Conservation (phyloP, 2,888 invertebrate genomes). For the Punctoribates punctum region DNA sequence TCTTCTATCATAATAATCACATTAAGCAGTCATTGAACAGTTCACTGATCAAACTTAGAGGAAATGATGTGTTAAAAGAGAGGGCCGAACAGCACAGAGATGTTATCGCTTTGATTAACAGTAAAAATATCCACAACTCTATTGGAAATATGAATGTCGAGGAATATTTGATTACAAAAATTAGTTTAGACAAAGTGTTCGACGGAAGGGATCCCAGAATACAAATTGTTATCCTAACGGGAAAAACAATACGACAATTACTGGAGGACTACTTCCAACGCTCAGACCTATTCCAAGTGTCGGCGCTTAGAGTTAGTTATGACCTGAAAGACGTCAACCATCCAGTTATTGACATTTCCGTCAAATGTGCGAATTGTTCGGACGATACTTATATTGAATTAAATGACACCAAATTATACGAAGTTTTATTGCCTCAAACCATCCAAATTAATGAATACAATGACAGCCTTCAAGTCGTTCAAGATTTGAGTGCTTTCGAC, state of each 20-base stretch:
- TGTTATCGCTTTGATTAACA: conserved; percentile 4
- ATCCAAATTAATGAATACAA: background rate
- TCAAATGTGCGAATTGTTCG: background rate
- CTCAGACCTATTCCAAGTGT: background rate
- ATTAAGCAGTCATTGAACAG: background rate
- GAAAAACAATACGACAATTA: conserved; percentile 8
- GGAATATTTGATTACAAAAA: conserved; percentile 5
- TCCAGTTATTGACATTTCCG: background rate
- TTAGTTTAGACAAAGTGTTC: conserved; percentile 17
- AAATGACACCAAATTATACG: conserved; percentile 11
- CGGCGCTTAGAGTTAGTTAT: background rate
- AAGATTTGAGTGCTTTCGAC: background rate
- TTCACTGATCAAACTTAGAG: background rate
- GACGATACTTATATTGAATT: background rate
- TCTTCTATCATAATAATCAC: background rate
- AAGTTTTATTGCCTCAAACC: conserved; percentile 14
- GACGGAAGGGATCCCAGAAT: background rate
- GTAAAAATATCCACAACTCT: background rate
- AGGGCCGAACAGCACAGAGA: background rate
- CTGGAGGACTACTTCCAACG: background rate
- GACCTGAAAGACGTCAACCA: background rate
- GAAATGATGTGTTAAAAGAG: background rate
- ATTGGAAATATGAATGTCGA: background rate
- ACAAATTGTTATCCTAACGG: background rate
- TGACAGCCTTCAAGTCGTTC: background rate